Percentiles rank a stretch among this genome's conserved stretches.
Evolutionary conservation across 2,888 invertebrate genomes (phyloP).

Genomic region (Sycophila texana): DNA sequence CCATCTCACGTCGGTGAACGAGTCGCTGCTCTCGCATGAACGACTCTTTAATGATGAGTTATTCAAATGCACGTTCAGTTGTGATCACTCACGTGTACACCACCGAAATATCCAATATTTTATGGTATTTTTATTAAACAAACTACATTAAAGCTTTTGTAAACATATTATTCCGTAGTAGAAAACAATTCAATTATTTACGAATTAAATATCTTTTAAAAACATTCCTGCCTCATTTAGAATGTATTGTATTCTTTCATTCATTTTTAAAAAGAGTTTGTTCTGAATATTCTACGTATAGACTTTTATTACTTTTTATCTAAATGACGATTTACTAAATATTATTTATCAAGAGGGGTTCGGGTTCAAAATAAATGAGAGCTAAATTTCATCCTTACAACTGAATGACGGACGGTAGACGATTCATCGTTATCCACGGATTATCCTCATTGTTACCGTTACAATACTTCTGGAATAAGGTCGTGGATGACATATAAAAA

Average conservation of each 20-base stretch:
- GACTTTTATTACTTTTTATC: not conserved
- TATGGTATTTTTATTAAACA: not conserved
- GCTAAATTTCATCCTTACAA: not conserved
- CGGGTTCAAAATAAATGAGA: slow-evolving; percentile 17
- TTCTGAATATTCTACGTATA: not conserved
- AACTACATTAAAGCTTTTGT: not conserved
- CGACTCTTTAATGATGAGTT: slow-evolving; percentile 7
- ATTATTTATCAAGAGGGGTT: not conserved
- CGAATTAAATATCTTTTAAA: too few species aligned
- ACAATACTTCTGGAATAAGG: slow-evolving; percentile 38
- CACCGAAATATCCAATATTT: not conserved
- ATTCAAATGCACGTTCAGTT: not conserved
- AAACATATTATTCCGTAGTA: too few species aligned
- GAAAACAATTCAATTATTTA: too few species aligned
- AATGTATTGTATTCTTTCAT: too few species aligned
- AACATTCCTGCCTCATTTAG: too few species aligned
- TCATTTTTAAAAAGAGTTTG: too few species aligned
- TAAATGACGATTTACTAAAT: slow-evolving; percentile 14
- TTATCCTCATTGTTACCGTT: slow-evolving; percentile 48
- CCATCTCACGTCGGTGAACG: not conserved
- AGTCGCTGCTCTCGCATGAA: not conserved
- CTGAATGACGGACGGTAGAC: slow-evolving; percentile 19
- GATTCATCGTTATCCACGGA: slow-evolving; percentile 35
- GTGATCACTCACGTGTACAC: not conserved
- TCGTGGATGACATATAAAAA: slow-evolving; percentile 30